These are phyloP conservation scores for Dasyprocta punctata DNA, from an alignment of 2,113 vertebrate genomes.

Conservation along the genomic window DNA sequence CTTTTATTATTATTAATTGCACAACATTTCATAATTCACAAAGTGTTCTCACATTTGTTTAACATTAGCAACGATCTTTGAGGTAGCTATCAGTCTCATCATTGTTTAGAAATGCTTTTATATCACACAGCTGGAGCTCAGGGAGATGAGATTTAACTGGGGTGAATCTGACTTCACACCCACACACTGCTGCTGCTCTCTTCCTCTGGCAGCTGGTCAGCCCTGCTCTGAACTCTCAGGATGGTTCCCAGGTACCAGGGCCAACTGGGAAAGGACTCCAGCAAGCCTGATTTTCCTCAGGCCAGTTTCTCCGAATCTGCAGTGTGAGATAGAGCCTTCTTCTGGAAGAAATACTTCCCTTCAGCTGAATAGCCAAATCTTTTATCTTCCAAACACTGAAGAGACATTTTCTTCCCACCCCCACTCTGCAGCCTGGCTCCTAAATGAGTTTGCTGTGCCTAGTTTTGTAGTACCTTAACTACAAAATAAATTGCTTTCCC, in stretches of 20 bases:
- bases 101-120: background rate
- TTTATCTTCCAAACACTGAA: background rate
- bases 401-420: background rate
- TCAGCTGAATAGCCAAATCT: background rate
- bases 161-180: background rate
- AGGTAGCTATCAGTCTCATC: background rate
- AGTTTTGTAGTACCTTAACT: slow-evolving; percentile 29
- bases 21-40: background rate
- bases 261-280: slow-evolving; percentile 3
- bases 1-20: background rate
- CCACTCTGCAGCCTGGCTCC: background rate
- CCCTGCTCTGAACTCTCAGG: background rate
- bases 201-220: background rate
- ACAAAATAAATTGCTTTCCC: slow-evolving; percentile 56
- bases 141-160: background rate
- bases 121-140: background rate
- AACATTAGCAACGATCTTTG: background rate
- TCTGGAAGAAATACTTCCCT: background rate
- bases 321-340: background rate
- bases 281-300: background rate
- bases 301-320: background rate
- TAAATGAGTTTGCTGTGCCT: background rate
- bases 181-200: fast-evolving
- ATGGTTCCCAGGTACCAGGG: background rate
- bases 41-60: background rate